phyloP scores from a whole-genome alignment of 2,113 vertebrate genomes.

The Serilophus lunatus region DNA sequence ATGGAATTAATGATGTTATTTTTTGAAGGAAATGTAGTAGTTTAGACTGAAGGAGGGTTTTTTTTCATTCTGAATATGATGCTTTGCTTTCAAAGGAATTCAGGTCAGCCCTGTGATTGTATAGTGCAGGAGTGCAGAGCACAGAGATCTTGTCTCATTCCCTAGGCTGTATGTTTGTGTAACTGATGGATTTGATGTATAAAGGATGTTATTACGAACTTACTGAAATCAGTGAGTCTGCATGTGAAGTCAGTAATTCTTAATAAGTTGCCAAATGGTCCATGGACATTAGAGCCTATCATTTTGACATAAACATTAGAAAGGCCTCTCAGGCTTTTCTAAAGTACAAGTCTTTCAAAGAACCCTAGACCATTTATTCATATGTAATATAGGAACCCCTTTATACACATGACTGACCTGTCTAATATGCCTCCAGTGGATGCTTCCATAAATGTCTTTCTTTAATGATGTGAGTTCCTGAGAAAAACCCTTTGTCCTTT shows the following conservation, averaged over 20 bases:
- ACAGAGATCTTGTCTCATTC: not conserved
- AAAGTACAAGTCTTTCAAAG: not conserved
- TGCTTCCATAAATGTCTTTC: not conserved
- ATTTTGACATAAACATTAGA: not conserved
- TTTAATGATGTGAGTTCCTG: not conserved
- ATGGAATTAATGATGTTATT: not conserved
- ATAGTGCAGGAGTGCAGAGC: not conserved
- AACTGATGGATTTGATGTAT: not conserved
- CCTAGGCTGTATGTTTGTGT: not conserved
- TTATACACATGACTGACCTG: not conserved
- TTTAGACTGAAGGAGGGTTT: not conserved
- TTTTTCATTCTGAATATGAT: not conserved
- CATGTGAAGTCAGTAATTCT: not conserved
- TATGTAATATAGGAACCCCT: not conserved
- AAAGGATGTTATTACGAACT: not conserved
- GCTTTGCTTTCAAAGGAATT: not conserved
- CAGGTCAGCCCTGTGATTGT: not conserved
- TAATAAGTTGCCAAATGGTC: not conserved
- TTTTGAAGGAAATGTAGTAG: not conserved
- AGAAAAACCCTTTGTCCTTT: not conserved
- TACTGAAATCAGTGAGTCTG: not conserved
- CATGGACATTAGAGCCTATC: not conserved
- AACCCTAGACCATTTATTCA: not conserved
- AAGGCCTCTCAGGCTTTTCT: not conserved
- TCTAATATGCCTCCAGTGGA: fast-evolving